Evolutionary conservation across 2,888 invertebrate species (phyloP), one percentile per base, ranked within the genome.

Genomic region (Drosophila lutescens): DNA sequence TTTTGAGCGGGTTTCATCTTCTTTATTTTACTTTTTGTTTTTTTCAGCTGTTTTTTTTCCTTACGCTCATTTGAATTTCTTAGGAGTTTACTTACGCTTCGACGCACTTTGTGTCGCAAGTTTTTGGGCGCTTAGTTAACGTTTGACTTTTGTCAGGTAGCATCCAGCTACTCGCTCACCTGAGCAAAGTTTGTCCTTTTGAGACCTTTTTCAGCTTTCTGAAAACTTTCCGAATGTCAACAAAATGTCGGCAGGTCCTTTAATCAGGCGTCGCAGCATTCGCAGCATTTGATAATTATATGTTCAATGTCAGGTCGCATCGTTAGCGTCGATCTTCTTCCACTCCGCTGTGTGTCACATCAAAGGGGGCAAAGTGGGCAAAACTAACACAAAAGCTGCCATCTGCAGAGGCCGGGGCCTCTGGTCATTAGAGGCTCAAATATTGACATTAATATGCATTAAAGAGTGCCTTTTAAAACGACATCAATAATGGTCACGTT

Each of bases 391-490:
- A 67, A 66, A 82, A 72, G 78, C 81, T 71, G 71, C 63, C 83
- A 82, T 50, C 62, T 68, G 50, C 77, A 71, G 57, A 46, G 49
- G 63, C 59, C 46, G 55, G 34, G 44, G 61, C 61, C 51, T 56
- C 32, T 67, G 87, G 88, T 90, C 87, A 88, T 88, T 90, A 89
- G 81, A 84, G 67, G 72, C 73, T 74, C 78, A 90, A 88, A 89
- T 89, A 89, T 90, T 90, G 90, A 80, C 90, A 89, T 89, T 83
- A 90, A 88, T 89, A 88, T 83, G 81, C 79, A 89, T 84, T 88
- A 89, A 88, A 73, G 77, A 70, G 67, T 75, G 44, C 44, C 88
- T 76, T 82, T 85, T 79, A 89, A 89, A 89, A 69, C 73, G 88
- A 89, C 89, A 89, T 88, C 83, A 88, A 89, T 88, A 73, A 71